phyloP scores from a whole-genome alignment of 2,113 vertebrate species.

The Oncorhynchus keta region DNA sequence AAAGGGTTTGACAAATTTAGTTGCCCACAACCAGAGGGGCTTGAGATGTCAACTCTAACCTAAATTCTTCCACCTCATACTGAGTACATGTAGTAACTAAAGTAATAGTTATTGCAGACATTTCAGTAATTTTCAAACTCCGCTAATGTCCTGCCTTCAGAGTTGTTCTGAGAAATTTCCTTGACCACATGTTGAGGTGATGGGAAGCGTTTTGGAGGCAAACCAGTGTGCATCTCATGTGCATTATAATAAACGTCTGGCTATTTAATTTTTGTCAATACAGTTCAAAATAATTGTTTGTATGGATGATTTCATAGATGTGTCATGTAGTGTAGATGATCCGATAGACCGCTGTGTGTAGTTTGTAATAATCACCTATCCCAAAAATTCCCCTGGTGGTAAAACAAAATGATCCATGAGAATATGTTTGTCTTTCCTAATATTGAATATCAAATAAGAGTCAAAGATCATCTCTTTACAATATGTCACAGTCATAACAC shows the following conservation, averaged over 20 bases:
- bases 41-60: conserved; percentile 14
- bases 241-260: conserved; percentile 14
- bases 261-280: not conserved
- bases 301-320: not conserved
- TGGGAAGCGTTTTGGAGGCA: conserved; percentile 72
- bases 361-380: not conserved
- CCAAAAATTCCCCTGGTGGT: not conserved
- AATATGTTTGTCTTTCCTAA: not conserved
- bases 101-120: conserved; percentile 62
- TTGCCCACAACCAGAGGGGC: conserved; percentile 8
- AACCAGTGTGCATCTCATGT: conserved; percentile 48
- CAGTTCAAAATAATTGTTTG: too few relatives aligned
- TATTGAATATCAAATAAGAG: conserved; percentile 9
- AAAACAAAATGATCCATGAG: not conserved
- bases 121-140: conserved; percentile 66
- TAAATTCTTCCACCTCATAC: not conserved
- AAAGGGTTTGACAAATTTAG: conserved; percentile 19
- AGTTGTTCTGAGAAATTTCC: conserved; percentile 65
- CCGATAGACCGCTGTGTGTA: not conserved
- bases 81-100: conserved; percentile 37
- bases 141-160: conserved; percentile 74
- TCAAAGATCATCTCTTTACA: conserved; percentile 38
- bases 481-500: conserved; percentile 34
- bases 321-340: not conserved
- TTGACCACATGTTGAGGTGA: conserved; percentile 72